These are phyloP conservation scores for Sminthopsis crassicaudata DNA, from an alignment of 2,113 vertebrate genomes.

Conservation along the genomic window DNA sequence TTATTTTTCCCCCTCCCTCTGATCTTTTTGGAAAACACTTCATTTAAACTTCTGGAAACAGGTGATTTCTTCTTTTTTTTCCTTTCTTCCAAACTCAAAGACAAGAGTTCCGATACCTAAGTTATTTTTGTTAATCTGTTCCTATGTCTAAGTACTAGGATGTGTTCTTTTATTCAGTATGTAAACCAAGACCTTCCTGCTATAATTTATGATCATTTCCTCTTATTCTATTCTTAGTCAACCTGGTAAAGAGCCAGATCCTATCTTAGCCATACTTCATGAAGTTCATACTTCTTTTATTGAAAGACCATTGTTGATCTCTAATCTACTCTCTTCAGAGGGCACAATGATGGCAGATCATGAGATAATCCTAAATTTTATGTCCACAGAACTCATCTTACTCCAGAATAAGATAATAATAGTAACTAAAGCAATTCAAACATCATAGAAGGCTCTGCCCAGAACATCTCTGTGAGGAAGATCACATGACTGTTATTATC, in stretches of 20 bases:
- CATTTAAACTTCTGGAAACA: neutral
- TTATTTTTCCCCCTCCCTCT: neutral
- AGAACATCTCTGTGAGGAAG: neutral
- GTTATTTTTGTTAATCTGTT: neutral
- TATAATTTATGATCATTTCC: neutral
- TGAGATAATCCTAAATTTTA: neutral
- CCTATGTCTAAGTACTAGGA: neutral
- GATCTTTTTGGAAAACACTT: neutral
- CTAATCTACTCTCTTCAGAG: neutral
- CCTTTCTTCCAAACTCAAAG: neutral
- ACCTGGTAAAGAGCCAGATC: neutral
- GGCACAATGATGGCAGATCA: neutral
- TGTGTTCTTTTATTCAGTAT: neutral
- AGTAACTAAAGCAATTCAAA: neutral
- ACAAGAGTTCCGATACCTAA: neutral
- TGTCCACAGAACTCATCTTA: neutral
- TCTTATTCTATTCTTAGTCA: neutral
- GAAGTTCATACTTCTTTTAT: neutral
- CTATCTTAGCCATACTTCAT: neutral
- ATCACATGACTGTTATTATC: neutral
- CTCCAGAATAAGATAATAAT: neutral
- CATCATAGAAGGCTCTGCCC: neutral
- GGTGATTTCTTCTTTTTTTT: neutral
- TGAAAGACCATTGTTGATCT: neutral
- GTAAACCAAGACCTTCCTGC: neutral